phyloP scores from a whole-genome alignment of 2,113 vertebrate species.

The Nothocercus nigrocapillus region DNA sequence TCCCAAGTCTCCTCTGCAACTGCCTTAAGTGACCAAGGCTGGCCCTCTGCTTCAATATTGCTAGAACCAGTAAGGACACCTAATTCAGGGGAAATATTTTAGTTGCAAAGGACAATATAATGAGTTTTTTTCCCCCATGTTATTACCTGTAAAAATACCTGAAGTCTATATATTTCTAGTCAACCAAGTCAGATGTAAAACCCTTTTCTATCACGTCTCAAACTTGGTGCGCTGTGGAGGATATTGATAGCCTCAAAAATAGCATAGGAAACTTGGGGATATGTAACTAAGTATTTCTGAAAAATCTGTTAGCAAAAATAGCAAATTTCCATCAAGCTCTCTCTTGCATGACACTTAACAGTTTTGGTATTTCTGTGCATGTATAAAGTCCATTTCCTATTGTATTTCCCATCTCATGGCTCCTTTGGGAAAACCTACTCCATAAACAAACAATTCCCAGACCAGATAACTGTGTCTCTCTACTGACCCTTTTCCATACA shows the following conservation, averaged over 20 bases:
- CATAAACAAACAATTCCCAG: constrained; percentile 69
- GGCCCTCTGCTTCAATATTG: neutral
- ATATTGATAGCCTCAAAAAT: constrained; percentile 63
- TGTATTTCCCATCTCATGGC: constrained; percentile 57
- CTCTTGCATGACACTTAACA: constrained; percentile 40
- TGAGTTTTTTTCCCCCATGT: neutral
- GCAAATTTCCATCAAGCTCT: constrained; percentile 44
- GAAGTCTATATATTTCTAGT: neutral
- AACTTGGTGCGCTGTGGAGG: neutral
- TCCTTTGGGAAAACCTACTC: constrained; percentile 73
- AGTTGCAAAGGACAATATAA: neutral
- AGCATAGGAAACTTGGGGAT: constrained; percentile 48
- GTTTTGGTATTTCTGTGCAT: constrained; percentile 50
- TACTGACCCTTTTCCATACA: constrained; percentile 12
- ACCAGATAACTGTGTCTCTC: constrained; percentile 30
- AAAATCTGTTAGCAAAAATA: constrained; percentile 59
- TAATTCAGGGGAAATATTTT: neutral
- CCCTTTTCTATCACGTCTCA: constrained; percentile 58
- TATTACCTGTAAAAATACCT: neutral
- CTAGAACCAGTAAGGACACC: neutral
- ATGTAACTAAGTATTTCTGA: constrained; percentile 2
- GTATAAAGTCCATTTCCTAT: constrained; percentile 65
- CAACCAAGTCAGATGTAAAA: constrained; percentile 29
- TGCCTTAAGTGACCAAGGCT: neutral
- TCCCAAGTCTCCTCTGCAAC: neutral